These are phyloP conservation scores for Bellardia pandia DNA, from an alignment of 2,888 invertebrate species.

Conservation along the genomic window DNA sequence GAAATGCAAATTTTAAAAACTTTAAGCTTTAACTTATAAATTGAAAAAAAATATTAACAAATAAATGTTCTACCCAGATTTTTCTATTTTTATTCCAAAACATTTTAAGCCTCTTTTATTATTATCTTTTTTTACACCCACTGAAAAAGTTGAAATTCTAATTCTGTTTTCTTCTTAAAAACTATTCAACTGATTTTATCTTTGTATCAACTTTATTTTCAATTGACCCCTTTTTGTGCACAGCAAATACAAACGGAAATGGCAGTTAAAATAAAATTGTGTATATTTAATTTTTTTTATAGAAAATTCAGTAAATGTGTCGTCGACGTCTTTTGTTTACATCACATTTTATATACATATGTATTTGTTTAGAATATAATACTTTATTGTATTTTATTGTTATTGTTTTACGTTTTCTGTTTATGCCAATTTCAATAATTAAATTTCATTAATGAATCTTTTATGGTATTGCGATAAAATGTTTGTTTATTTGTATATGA, in stretches of 20 bases:
- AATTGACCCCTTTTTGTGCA: slow-evolving; percentile 15
- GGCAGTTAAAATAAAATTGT: slow-evolving; percentile 4
- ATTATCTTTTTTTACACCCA: too few relatives aligned
- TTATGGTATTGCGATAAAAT: slow-evolving; percentile 15
- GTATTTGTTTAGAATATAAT: slow-evolving; percentile 9
- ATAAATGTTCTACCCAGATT: background rate
- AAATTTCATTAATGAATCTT: slow-evolving; percentile 25
- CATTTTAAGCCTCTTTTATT: background rate
- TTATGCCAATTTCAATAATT: slow-evolving; percentile 4
- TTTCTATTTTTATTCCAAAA: background rate
- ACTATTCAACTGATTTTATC: background rate
- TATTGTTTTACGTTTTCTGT: background rate
- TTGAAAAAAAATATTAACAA: too few relatives aligned
- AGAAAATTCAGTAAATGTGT: background rate
- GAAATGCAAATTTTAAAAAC: too few relatives aligned
- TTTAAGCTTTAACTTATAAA: too few relatives aligned
- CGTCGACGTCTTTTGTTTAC: slow-evolving; percentile 32
- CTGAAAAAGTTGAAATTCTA: background rate
- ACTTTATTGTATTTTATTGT: background rate
- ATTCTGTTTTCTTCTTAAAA: background rate
- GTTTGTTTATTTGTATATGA: slow-evolving; percentile 1
- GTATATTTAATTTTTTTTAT: background rate
- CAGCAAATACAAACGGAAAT: slow-evolving; percentile 40
- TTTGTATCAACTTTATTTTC: background rate
- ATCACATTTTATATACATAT: slow-evolving; percentile 8